A percentile compares a stretch with the other conserved stretches of the same genome.
Conservation (phyloP, 2,113 vertebrate species). For the Craseonycteris thonglongyai region DNA sequence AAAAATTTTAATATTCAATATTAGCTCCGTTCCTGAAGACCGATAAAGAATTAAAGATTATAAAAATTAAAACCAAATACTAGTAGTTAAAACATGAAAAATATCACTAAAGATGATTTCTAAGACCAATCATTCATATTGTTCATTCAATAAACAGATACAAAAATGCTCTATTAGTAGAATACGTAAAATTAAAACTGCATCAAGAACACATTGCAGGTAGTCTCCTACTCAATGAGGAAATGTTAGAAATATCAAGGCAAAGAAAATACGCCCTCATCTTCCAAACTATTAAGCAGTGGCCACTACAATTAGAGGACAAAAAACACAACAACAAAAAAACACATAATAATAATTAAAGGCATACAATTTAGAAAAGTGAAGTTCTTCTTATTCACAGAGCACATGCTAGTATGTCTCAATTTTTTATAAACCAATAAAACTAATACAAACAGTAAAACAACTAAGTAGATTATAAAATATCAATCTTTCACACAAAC, state of each 20-base stretch:
- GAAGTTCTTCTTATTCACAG: background rate
- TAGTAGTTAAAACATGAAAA: background rate
- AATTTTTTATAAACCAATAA: background rate
- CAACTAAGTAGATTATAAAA: background rate
- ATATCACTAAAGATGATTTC: background rate
- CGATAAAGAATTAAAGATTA: background rate
- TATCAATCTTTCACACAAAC: background rate
- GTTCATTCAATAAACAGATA: background rate
- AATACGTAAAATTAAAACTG: background rate
- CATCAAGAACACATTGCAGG: background rate
- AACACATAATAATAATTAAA: too few species aligned
- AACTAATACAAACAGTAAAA: conserved; percentile 28
- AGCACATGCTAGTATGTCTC: background rate
- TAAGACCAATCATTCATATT: background rate
- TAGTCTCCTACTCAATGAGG: background rate
- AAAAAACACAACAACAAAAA: too few species aligned
- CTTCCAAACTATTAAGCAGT: background rate
- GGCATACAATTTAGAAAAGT: background rate
- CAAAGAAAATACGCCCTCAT: background rate
- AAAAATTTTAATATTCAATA: background rate
- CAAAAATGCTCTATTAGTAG: background rate
- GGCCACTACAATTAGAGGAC: background rate
- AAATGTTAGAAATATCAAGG: background rate
- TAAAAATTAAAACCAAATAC: background rate
- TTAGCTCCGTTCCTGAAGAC: background rate